phyloP scores from a whole-genome alignment of 2,888 invertebrate species.

The Drosophila engyochracea region DNA sequence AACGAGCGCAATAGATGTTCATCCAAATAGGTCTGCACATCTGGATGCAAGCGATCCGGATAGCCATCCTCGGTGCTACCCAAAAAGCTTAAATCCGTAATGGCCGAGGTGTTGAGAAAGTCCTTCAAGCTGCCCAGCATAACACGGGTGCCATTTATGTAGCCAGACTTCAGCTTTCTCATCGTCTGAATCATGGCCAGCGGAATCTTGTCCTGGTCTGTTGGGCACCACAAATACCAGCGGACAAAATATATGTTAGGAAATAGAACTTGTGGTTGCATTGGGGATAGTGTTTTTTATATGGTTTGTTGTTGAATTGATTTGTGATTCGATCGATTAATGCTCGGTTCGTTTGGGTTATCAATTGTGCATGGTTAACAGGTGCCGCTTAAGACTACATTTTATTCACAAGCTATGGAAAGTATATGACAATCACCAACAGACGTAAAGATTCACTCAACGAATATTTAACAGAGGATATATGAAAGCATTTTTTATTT shows the following conservation, averaged over 20 bases:
- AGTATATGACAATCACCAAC: constrained; percentile 29
- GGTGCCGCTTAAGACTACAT: constrained; percentile 52
- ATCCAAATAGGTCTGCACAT: constrained; percentile 94
- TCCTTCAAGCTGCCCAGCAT: constrained; percentile 97
- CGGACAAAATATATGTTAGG: constrained; percentile 3
- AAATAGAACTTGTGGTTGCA: neutral
- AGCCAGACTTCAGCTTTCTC: constrained; percentile 99
- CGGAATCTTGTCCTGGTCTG: constrained; percentile 96
- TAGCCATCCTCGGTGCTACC: constrained; percentile 96
- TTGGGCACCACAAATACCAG: constrained; percentile 1
- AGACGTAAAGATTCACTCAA: constrained; percentile 33
- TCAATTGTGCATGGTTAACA: constrained; percentile 30
- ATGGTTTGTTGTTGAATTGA: constrained; percentile 3
- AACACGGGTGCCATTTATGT: constrained; percentile 99
- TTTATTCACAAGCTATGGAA: constrained; percentile 58
- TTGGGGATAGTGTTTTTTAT: neutral
- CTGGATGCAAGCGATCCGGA: constrained; percentile 93
- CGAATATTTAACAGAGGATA: neutral
- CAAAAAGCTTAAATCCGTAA: constrained; percentile 98
- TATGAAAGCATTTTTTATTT: neutral
- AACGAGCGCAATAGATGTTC: constrained; percentile 93
- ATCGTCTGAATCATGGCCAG: constrained; percentile 98
- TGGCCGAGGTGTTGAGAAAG: constrained; percentile 98
- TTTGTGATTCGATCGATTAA: constrained; percentile 10
- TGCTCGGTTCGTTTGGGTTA: constrained; percentile 29